phyloP scores from a whole-genome alignment of 2,113 vertebrate genomes.

The Paratilapia polleni region DNA sequence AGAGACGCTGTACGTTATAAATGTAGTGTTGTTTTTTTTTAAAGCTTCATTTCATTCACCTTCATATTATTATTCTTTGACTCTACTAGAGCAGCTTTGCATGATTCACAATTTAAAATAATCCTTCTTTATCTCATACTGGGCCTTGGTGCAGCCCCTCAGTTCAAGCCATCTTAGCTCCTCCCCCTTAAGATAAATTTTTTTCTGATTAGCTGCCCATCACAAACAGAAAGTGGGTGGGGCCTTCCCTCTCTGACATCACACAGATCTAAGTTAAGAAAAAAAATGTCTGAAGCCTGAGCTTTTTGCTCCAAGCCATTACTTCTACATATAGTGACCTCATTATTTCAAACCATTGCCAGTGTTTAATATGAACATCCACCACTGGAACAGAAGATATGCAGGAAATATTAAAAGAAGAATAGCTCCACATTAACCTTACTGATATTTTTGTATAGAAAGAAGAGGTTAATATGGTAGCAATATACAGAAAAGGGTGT shows the following conservation, averaged over 20 bases:
- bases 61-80: neutral
- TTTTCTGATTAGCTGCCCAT: neutral
- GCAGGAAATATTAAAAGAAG: no score
- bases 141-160: neutral
- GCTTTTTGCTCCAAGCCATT: neutral
- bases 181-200: neutral
- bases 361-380: neutral
- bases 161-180: neutral
- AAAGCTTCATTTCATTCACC: neutral
- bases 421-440: no score
- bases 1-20: neutral
- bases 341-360: neutral
- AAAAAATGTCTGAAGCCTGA: accelerated
- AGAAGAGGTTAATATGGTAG: neutral
- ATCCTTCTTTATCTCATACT: neutral
- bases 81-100: neutral
- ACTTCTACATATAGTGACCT: neutral
- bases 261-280: neutral
- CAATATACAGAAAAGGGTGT: neutral
- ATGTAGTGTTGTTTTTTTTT: neutral
- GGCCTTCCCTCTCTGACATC: neutral
- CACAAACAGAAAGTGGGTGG: neutral
- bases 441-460: no score
- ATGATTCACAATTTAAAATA: neutral
- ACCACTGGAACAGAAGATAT: neutral